phyloP scores from a whole-genome alignment of 2,113 vertebrate genomes.

The Pycnonotus jocosus region DNA sequence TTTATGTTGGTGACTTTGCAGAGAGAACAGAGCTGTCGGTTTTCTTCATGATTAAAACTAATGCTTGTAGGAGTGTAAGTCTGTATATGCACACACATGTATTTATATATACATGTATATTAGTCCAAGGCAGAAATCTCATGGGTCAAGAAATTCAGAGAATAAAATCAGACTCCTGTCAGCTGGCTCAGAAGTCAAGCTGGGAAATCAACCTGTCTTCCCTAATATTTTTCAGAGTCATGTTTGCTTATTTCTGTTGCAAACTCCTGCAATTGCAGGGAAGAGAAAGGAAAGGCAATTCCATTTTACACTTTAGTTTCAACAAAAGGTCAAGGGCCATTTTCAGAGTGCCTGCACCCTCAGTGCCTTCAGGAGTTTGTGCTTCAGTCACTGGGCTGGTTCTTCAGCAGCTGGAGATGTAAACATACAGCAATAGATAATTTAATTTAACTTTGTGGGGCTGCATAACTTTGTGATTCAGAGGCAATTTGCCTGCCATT shows the following conservation, averaged over 20 bases:
- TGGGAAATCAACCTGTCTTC: neutral
- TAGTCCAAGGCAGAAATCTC: neutral
- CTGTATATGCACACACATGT: fast-evolving
- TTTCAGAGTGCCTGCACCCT: neutral
- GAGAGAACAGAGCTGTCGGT: neutral
- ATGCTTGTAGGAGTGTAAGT: neutral
- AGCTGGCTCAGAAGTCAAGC: neutral
- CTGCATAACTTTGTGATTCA: neutral
- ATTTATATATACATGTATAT: neutral
- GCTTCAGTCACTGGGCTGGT: neutral
- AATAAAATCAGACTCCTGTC: neutral
- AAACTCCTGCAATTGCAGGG: neutral
- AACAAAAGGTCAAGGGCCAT: neutral
- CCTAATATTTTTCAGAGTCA: neutral
- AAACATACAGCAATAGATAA: neutral
- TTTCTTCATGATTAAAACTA: neutral
- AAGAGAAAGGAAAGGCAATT: neutral
- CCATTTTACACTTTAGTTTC: neutral
- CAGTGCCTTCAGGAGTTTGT: neutral
- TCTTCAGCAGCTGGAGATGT: neutral
- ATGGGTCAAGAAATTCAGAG: neutral
- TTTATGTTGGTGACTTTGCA: neutral
- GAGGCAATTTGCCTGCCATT: constrained; percentile 40
- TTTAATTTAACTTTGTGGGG: constrained; percentile 36
- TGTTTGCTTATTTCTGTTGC: neutral